Evolutionary conservation across 2,888 invertebrate genomes (phyloP).

Genomic region (Trimorus sp.): DNA sequence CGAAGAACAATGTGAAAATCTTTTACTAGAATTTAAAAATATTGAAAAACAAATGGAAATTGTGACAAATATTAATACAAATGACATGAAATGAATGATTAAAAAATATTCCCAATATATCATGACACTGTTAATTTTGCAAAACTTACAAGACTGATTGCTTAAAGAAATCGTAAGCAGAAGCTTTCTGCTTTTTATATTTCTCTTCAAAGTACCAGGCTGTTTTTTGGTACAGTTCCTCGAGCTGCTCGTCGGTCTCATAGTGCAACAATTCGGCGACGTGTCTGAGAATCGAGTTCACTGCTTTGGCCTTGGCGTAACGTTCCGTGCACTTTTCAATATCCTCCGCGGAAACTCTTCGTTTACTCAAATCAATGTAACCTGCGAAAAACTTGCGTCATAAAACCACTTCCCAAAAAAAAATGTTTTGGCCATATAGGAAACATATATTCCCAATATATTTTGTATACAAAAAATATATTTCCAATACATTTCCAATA

Average conservation of each 20-base stretch:
- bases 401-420: too few species aligned
- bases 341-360: conserved; percentile 99
- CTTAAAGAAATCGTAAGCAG: conserved; percentile 99
- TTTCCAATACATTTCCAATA: too few species aligned
- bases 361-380: conserved; percentile 99
- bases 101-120: too few species aligned
- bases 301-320: conserved; percentile 99
- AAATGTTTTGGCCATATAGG: too few species aligned
- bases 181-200: conserved; percentile 96
- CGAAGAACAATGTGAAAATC: too few species aligned
- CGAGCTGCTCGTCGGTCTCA: conserved; percentile 94
- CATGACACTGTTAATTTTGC: too few species aligned
- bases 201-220: conserved; percentile 99
- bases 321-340: conserved; percentile 99
- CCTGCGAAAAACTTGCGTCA: conserved; percentile 82
- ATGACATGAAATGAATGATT: too few species aligned
- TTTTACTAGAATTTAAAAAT: too few species aligned
- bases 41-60: too few species aligned
- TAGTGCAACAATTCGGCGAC: conserved; percentile 97
- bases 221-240: conserved; percentile 96
- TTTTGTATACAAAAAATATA: too few species aligned
- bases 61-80: too few species aligned
- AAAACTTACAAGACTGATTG: conserved; percentile 95
- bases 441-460: too few species aligned
- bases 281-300: conserved; percentile 98